These are phyloP conservation scores for Coptodon bakossiorum DNA, from an alignment of 2,113 vertebrate genomes.

Conservation along the genomic window DNA sequence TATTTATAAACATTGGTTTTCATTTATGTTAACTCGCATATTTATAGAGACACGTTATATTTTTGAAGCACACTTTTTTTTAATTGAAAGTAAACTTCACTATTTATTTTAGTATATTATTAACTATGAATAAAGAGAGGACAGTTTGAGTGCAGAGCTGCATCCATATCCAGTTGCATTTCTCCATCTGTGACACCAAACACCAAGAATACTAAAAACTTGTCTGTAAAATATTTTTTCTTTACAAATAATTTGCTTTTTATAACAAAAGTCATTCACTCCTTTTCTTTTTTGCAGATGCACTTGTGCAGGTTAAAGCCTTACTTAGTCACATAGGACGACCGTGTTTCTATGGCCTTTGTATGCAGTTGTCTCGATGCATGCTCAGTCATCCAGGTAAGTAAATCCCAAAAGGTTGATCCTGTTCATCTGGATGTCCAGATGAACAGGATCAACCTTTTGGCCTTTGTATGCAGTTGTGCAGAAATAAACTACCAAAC, in stretches of 20 bases:
- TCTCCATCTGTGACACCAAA: not conserved
- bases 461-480: not conserved
- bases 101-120: not conserved
- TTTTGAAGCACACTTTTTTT: not conserved
- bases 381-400: not conserved
- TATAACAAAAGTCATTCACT: rapidly evolving
- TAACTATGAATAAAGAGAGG: not conserved
- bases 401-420: not conserved
- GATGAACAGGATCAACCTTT: rapidly evolving
- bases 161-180: not conserved
- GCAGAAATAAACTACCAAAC: not conserved
- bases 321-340: rapidly evolving
- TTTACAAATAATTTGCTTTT: not conserved
- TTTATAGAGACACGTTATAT: not conserved
- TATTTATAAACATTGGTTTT: not conserved
- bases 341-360: not conserved
- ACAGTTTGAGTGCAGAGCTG: not conserved
- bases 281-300: not conserved
- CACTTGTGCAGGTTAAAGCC: not conserved
- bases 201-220: not conserved
- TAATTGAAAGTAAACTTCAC: not conserved
- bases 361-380: not conserved
- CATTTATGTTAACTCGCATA: rapidly evolving
- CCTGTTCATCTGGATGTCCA: rapidly evolving
- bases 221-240: not conserved